Evolutionary conservation across 2,888 invertebrate genomes (phyloP).

Genomic region (Protodeltote pygarga): DNA sequence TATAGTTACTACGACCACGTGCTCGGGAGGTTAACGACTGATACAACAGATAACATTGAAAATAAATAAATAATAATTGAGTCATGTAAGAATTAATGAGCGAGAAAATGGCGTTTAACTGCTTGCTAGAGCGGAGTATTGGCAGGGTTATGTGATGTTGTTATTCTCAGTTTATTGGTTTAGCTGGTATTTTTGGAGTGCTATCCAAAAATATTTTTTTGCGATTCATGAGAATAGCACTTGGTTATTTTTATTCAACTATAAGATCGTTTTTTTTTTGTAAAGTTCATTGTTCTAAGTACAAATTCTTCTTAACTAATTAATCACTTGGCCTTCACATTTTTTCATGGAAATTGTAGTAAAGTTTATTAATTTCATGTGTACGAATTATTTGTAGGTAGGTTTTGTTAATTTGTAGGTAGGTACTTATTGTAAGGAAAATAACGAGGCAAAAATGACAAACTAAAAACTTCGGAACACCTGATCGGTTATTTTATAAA

Average conservation of each 20-base stretch:
- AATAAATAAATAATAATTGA: conserved; percentile 78
- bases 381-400: no score
- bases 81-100: conserved; percentile 35
- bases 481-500: conserved; percentile 57
- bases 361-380: no score
- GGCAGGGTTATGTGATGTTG: conserved; percentile 27
- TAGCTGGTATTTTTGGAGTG: neutral
- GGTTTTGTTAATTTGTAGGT: no score
- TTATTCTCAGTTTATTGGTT: conserved; percentile 4
- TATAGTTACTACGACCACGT: conserved; percentile 81
- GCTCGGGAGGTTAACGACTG: conserved; percentile 82
- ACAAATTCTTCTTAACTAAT: no score
- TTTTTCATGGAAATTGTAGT: no score
- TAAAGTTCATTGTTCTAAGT: no score
- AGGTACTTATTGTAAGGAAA: no score
- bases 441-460: no score
- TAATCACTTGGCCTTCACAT: no score
- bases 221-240: no score
- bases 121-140: conserved; percentile 6
- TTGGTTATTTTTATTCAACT: no score
- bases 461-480: conserved; percentile 10
- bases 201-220: neutral
- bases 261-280: no score
- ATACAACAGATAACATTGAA: conserved; percentile 79
- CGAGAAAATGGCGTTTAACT: conserved; percentile 20